phyloP scores from a whole-genome alignment of 2,888 invertebrate species.

The Leucoma salicis region DNA sequence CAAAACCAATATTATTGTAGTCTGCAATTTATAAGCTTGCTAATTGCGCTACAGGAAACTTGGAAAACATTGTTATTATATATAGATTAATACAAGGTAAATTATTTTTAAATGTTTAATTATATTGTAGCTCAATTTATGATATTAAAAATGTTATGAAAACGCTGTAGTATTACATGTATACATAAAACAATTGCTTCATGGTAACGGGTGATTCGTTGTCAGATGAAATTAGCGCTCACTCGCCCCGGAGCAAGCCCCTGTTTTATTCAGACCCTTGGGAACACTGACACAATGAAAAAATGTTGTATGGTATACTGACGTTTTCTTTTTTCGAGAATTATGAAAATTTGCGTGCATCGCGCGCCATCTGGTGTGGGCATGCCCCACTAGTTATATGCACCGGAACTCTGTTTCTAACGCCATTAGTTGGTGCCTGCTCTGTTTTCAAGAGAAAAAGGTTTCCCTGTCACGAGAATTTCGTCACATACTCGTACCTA shows the following conservation, averaged over 20 bases:
- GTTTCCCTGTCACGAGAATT: conserved; percentile 55
- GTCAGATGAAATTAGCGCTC: conserved; percentile 63
- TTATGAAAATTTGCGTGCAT: conserved; percentile 65
- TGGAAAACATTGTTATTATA: too few species aligned
- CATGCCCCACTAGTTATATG: conserved; percentile 30
- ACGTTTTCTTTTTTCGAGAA: conserved; percentile 60
- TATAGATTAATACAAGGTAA: too few species aligned
- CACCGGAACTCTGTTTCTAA: conserved; percentile 41
- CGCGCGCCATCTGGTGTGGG: conserved; percentile 61
- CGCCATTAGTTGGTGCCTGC: conserved; percentile 45
- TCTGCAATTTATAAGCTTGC: too few species aligned
- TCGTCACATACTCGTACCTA: conserved; percentile 9
- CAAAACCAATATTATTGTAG: too few species aligned
- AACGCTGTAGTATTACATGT: too few species aligned
- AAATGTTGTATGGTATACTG: conserved; percentile 65
- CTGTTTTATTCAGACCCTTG: conserved; percentile 73
- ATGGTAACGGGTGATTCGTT: conserved; percentile 53
- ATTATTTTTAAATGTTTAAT: too few species aligned
- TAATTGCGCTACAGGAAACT: too few species aligned
- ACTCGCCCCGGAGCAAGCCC: conserved; percentile 58
- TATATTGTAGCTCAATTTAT: too few species aligned
- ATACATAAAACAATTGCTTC: conserved; percentile 43
- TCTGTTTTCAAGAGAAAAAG: conserved; percentile 50
- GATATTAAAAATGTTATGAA: neutral
- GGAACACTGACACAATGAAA: conserved; percentile 68